A percentile compares a stretch with the other conserved stretches of the same genome.
These are phyloP conservation scores for Desoria tigrina DNA, from an alignment of 2,888 invertebrate species.

Conservation along the genomic window DNA sequence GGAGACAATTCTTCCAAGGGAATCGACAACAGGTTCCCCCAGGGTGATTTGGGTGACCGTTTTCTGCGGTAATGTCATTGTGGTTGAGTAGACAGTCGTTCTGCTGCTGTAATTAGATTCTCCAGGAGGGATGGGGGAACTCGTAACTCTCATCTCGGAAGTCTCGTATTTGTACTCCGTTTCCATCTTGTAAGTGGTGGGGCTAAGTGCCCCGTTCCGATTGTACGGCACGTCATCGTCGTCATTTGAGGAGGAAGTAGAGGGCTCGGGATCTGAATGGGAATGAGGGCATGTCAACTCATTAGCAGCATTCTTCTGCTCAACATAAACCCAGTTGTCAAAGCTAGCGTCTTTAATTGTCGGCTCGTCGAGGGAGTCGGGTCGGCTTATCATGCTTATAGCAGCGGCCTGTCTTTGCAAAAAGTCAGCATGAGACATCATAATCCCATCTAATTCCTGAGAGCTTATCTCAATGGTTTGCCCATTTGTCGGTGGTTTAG, in stretches of 20 bases:
- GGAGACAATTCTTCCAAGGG: slow-evolving; percentile 45
- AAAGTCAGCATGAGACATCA: slow-evolving; percentile 55
- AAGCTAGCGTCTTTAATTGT: slow-evolving; percentile 53
- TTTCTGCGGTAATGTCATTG: slow-evolving; percentile 51
- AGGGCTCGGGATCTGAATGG: slow-evolving; percentile 43
- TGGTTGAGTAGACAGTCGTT: slow-evolving; percentile 46
- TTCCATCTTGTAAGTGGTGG: slow-evolving; percentile 50
- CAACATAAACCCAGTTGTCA: slow-evolving; percentile 58
- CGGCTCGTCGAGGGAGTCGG: slow-evolving; percentile 40
- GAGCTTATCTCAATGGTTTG: slow-evolving; percentile 54
- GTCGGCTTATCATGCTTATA: slow-evolving; percentile 7
- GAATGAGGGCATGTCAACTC: slow-evolving; percentile 35
- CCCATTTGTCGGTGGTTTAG: slow-evolving; percentile 22
- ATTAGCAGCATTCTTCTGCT: slow-evolving; percentile 52
- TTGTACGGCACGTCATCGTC: slow-evolving; percentile 47
- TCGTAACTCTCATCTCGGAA: slow-evolving; percentile 49
- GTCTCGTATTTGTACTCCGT: slow-evolving; percentile 47
- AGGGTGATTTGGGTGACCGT: slow-evolving; percentile 49
- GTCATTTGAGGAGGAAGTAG: slow-evolving; percentile 42
- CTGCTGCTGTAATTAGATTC: slow-evolving; percentile 54
- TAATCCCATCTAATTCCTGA: slow-evolving; percentile 54
- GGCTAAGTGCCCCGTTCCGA: slow-evolving; percentile 45
- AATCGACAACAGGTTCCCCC: slow-evolving; percentile 42
- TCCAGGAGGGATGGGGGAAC: slow-evolving; percentile 55
- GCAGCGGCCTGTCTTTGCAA: slow-evolving; percentile 44